Percentiles rank a stretch among this genome's conserved stretches.
Evolutionary conservation across 2,888 invertebrate species (phyloP).

Genomic region (Orthosia gothica): DNA sequence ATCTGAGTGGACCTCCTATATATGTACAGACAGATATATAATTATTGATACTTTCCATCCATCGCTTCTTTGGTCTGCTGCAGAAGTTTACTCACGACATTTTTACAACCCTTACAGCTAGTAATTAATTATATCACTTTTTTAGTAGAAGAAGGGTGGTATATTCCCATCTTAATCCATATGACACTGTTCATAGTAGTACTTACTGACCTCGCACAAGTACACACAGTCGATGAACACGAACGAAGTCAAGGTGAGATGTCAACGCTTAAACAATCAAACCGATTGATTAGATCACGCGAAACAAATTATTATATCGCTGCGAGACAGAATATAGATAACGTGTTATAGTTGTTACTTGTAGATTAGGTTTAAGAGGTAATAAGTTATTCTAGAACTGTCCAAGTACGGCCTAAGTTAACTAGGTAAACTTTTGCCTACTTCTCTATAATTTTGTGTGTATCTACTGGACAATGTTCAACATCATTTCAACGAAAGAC

Average conservation of each 20-base stretch:
- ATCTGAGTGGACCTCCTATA: too few relatives aligned
- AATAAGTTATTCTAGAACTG: not conserved
- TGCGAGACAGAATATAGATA: slow-evolving; percentile 54
- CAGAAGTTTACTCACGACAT: too few relatives aligned
- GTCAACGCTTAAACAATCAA: slow-evolving; percentile 70
- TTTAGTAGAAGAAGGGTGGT: not conserved
- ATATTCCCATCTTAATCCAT: not conserved
- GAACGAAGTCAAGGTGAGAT: slow-evolving; percentile 70
- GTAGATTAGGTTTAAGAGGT: slow-evolving; percentile 16
- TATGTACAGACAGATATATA: too few relatives aligned
- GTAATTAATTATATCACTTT: not conserved
- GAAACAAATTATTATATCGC: slow-evolving; percentile 67
- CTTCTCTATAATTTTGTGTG: too few relatives aligned
- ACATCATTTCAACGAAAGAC: too few relatives aligned
- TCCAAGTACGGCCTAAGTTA: not conserved
- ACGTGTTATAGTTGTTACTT: slow-evolving; percentile 1
- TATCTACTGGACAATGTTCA: too few relatives aligned
- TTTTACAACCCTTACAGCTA: not conserved
- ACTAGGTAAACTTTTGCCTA: too few relatives aligned
- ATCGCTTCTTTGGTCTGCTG: too few relatives aligned
- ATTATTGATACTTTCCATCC: too few relatives aligned
- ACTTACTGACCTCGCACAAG: slow-evolving; percentile 43
- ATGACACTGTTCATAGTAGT: slow-evolving; percentile 22
- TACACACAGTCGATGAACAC: slow-evolving; percentile 58
- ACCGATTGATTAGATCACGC: slow-evolving; percentile 70